phyloP scores from a whole-genome alignment of 1,140 invertebrate species.

The Philopotamus ludificatus region DNA sequence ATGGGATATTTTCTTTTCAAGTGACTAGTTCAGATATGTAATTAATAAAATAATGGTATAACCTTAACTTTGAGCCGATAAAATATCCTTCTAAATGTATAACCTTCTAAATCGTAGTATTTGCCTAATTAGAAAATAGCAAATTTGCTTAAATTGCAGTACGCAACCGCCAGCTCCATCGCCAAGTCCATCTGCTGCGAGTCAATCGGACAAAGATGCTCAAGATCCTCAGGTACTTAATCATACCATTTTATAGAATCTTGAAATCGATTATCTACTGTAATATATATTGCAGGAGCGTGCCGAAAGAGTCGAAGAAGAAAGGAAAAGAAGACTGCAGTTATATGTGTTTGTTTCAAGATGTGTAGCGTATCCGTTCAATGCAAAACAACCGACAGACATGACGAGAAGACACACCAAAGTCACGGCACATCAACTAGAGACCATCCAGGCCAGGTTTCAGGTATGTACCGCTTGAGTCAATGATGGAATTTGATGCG shows the following conservation, averaged over 20 bases:
- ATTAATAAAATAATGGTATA: no score
- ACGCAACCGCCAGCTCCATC: slow-evolving; percentile 50
- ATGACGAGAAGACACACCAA: slow-evolving; percentile 92
- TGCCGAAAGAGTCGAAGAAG: slow-evolving; percentile 88
- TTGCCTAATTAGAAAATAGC: no score
- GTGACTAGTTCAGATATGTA: no score
- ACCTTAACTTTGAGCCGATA: no score
- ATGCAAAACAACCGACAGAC: slow-evolving; percentile 98
- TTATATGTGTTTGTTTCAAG: slow-evolving; percentile 98
- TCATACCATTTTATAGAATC: neutral
- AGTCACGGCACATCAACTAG: slow-evolving; percentile 94
- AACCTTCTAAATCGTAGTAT: no score
- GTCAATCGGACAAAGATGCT: slow-evolving; percentile 57
- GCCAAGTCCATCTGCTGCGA: slow-evolving; percentile 57
- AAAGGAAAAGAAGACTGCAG: slow-evolving; percentile 89
- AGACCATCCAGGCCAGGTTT: slow-evolving; percentile 93
- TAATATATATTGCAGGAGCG: slow-evolving; percentile 62
- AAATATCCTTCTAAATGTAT: no score
- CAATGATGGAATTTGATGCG: neutral
- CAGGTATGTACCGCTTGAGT: slow-evolving; percentile 61
- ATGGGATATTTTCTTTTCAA: no score
- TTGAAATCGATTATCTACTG: neutral
- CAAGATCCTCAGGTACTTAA: slow-evolving; percentile 53
- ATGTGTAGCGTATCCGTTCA: slow-evolving; percentile 98
- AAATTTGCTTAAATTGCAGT: no score